Conservation (phyloP, 2,797 vertebrate species). For the Ceyx erithaca region DNA sequence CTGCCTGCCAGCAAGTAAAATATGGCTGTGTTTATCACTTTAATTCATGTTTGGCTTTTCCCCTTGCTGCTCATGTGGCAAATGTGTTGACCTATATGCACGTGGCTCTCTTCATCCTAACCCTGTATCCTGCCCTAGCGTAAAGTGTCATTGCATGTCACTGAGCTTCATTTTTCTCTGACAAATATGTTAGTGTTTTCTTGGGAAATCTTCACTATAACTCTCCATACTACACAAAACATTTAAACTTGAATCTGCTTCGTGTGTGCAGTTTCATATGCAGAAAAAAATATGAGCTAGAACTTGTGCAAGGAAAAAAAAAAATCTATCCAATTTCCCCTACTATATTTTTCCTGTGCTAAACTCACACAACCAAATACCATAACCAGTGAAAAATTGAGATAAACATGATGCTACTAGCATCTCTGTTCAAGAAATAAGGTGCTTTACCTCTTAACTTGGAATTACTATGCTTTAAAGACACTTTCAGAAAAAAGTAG, state of each 20-base stretch:
- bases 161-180: neutral
- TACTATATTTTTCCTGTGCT: neutral
- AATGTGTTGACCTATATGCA: neutral
- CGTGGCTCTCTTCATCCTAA: neutral
- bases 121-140: neutral
- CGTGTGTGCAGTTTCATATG: neutral
- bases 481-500: neutral
- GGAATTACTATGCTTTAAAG: neutral
- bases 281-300: neutral
- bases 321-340: neutral
- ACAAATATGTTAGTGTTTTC: neutral
- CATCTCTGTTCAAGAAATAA: neutral
- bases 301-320: neutral
- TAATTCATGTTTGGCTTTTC: neutral
- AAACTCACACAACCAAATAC: neutral
- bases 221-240: neutral
- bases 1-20: neutral
- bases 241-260: neutral
- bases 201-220: neutral
- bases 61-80: neutral
- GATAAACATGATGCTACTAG: neutral
- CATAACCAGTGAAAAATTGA: neutral
- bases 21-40: neutral
- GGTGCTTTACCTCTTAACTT: neutral
- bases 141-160: neutral